Evolutionary conservation across 2,888 invertebrate species (phyloP), one percentile per base, ranked within the genome.

Genomic region (Fissipunctia ypsillon): DNA sequence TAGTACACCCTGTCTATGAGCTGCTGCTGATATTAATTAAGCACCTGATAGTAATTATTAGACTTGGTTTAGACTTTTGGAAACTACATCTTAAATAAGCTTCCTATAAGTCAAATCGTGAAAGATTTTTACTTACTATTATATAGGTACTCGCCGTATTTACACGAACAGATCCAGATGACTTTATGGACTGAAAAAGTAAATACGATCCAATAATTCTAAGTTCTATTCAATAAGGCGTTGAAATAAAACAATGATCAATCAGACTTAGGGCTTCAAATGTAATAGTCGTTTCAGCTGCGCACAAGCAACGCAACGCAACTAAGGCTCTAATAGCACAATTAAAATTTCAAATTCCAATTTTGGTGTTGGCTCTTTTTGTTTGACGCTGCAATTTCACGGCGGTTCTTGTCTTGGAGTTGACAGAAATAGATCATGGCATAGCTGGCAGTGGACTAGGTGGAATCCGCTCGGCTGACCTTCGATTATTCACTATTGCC

Each of bases 301-400:
- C 81, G 59, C 60, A 61, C 64, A 70, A 10, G 56, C 78, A 74
- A 73, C 60, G 74, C 80, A 81, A 77, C 80, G 73, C 80, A 82
- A 77, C 80, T 78, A 79, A 63, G 81, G 71, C 84, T 87, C 84
- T 89, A 89, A 88, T 87, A 86, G 87, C 81, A 88, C 88, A 90
- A 92, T 92, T 93, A 92, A 93, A 92, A 91, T 91, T 91, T 90
- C 89, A 90, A 88, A 90, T 85, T 83, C 92, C 92, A 88, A 85
- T 88, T 92, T 91, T 88, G 90, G 91, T 75, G 81, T 83, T 76
- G 73, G 61, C n/a, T 65, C 73, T 90, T 92, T 92, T 91, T 91
- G 84, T 87, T 69, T 70, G 52, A 19, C 69, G 25, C 16, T 75
- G 87, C 88, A 87, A 89, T 90, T 90, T 90, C 84, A 88, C 82